Percentiles rank a stretch among this genome's conserved stretches.
Evolutionary conservation across 2,888 invertebrate genomes (phyloP).

Genomic region (Drosophila kambysellisi): DNA sequence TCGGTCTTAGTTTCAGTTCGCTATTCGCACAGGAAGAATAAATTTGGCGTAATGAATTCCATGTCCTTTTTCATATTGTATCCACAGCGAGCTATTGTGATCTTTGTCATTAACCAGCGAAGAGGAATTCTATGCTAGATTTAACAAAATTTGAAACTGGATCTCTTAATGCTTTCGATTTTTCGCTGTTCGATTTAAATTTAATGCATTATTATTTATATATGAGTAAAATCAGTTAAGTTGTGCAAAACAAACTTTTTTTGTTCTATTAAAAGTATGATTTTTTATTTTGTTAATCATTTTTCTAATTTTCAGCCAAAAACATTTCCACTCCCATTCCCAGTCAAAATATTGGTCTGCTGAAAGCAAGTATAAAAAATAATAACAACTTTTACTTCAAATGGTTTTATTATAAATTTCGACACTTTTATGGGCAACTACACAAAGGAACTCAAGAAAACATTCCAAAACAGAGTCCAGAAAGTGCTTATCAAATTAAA

Average conservation of each 20-base stretch:
- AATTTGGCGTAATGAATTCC: background rate
- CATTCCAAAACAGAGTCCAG: conserved; percentile 5
- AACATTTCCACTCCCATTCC: background rate
- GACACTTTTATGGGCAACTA: conserved; percentile 30
- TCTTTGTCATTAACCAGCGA: background rate
- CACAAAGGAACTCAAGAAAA: conserved; percentile 34
- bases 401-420: conserved; percentile 47
- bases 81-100: background rate
- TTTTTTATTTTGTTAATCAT: background rate
- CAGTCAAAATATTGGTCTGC: too few species aligned
- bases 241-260: background rate
- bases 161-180: too few species aligned
- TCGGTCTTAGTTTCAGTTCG: background rate
- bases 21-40: background rate
- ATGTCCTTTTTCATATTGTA: background rate
- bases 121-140: too few species aligned
- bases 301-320: background rate
- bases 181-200: too few species aligned
- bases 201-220: too few species aligned
- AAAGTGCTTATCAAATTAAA: conserved; percentile 31
- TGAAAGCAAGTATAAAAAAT: background rate
- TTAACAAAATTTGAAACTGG: too few species aligned
- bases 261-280: background rate
- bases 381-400: conserved; percentile 16
- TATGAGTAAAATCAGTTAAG: background rate